Evolutionary conservation across 2,888 invertebrate genomes (phyloP).

Genomic region (Sympetrum striolatum): DNA sequence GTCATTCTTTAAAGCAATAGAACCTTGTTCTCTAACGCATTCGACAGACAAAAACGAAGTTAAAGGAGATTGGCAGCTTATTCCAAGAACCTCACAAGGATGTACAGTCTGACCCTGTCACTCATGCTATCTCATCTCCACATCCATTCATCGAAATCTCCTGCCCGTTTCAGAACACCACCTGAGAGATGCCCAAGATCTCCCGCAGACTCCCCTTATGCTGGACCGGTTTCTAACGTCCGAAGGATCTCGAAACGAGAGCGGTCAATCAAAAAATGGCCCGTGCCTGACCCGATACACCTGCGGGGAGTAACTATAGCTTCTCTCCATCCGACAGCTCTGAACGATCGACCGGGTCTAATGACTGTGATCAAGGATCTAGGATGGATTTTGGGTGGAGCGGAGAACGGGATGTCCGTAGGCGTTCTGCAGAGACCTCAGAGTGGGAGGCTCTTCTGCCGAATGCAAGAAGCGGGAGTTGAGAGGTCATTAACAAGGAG

Average conservation of each 20-base stretch:
- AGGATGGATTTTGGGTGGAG: neutral
- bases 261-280: neutral
- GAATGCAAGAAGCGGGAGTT: neutral
- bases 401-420: neutral
- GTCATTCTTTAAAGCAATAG: too few species aligned
- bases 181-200: neutral
- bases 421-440: neutral
- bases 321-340: neutral
- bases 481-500: neutral
- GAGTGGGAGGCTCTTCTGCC: neutral
- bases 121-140: too few species aligned
- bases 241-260: neutral
- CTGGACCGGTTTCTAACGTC: conserved; percentile 4
- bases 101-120: too few species aligned
- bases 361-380: conserved; percentile 23
- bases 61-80: too few species aligned
- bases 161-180: neutral
- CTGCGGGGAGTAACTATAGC: neutral
- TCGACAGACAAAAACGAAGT: too few species aligned
- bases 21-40: too few species aligned
- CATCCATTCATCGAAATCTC: too few species aligned
- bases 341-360: neutral
- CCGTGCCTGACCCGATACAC: conserved; percentile 31
- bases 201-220: neutral
- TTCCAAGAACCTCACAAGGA: too few species aligned